Evolutionary conservation across 2,113 vertebrate genomes (phyloP).

Genomic region (Datnioides undecimradiatus): DNA sequence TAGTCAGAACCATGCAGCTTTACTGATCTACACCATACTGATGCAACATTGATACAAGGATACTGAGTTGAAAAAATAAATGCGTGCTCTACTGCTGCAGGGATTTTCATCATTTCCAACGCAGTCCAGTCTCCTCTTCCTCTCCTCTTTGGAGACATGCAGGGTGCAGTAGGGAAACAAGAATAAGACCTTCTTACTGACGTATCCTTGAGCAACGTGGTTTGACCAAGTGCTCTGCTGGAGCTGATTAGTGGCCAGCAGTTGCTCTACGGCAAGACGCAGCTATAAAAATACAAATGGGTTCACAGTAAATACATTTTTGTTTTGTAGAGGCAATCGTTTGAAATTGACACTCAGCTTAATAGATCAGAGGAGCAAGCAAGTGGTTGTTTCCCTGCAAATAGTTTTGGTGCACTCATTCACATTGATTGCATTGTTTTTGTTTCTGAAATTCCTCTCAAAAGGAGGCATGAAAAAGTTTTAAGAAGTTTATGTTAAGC

Average conservation of each 20-base stretch:
- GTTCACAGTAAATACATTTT: neutral
- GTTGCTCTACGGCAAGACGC: neutral
- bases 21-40: constrained; percentile 1
- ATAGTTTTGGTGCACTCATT: neutral
- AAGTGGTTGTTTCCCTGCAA: too few relatives aligned
- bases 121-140: neutral
- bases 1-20: constrained; percentile 16
- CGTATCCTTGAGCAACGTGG: neutral
- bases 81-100: neutral
- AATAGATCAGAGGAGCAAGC: neutral
- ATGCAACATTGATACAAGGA: constrained; percentile 15
- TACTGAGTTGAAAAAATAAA: neutral
- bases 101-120: neutral
- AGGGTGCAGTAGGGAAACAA: neutral
- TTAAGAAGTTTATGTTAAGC: neutral
- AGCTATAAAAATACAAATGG: neutral
- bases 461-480: too few relatives aligned
- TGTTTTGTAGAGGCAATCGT: neutral
- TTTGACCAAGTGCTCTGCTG: neutral
- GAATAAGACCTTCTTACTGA: neutral
- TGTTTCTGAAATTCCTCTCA: neutral
- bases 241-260: neutral
- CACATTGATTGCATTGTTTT: constrained; percentile 12
- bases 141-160: neutral
- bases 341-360: constrained; percentile 3